phyloP scores from a whole-genome alignment of 2,888 invertebrate genomes.

The Hylaea fasciaria region DNA sequence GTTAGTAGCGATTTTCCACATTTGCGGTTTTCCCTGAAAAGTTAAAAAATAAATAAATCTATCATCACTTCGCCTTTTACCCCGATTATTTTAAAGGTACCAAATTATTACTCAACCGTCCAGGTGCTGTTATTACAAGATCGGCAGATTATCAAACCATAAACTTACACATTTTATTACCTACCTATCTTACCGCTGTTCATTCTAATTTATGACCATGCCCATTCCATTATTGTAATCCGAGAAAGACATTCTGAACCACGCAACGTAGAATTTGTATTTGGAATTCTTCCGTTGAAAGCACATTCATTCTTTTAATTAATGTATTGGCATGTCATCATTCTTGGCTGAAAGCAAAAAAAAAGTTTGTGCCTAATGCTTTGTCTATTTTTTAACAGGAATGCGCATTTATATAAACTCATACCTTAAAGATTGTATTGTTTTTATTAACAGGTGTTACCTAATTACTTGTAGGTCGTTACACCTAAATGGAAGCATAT shows the following conservation, averaged over 20 bases:
- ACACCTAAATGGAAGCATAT: too few relatives aligned
- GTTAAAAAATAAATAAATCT: too few relatives aligned
- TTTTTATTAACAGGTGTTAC: too few relatives aligned
- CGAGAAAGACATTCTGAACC: constrained; percentile 7
- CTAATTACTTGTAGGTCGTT: too few relatives aligned
- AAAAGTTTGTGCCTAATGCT: too few relatives aligned
- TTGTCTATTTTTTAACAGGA: neutral
- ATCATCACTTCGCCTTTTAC: too few relatives aligned
- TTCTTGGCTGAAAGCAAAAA: neutral
- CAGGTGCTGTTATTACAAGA: neutral
- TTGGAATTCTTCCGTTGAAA: constrained; percentile 13
- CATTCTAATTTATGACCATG: constrained; percentile 13
- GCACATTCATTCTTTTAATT: neutral
- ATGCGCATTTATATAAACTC: too few relatives aligned
- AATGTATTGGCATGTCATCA: constrained; percentile 9
- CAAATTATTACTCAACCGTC: too few relatives aligned
- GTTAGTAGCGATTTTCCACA: too few relatives aligned
- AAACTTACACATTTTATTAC: constrained; percentile 14
- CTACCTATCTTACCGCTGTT: constrained; percentile 1
- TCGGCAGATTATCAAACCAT: neutral
- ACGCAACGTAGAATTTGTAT: neutral
- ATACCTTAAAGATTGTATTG: too few relatives aligned
- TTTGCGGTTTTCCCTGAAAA: too few relatives aligned
- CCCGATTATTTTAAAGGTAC: too few relatives aligned
- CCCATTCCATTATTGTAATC: constrained; percentile 1